Conservation (phyloP, 2,113 vertebrate genomes). For the Colossoma macropomum region DNA sequence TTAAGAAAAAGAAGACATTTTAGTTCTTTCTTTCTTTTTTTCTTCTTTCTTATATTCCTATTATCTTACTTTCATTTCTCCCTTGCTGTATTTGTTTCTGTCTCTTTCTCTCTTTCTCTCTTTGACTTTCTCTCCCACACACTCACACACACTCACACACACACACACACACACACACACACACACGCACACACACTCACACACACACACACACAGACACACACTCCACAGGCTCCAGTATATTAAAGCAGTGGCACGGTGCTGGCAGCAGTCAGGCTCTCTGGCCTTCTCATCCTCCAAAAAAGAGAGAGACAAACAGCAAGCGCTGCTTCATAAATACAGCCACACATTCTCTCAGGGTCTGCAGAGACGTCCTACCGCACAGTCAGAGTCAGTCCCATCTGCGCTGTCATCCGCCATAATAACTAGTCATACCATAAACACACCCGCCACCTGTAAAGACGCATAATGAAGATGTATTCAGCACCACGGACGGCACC, state of each 20-base stretch:
- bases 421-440: background rate
- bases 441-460: background rate
- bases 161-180: background rate
- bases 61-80: slow-evolving; percentile 40
- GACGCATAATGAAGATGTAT: background rate
- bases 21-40: slow-evolving; percentile 56
- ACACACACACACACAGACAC: background rate
- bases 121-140: too few species aligned
- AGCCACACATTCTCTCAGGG: slow-evolving; percentile 2
- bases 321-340: slow-evolving; percentile 11
- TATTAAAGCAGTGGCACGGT: slow-evolving; percentile 5
- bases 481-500: background rate
- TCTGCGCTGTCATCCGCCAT: slow-evolving; percentile 31
- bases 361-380: background rate
- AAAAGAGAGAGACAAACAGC: slow-evolving; percentile 33
- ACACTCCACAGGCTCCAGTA: slow-evolving; percentile 2
- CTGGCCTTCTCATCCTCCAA: slow-evolving; percentile 21
- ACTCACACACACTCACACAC: background rate
- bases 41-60: too few species aligned
- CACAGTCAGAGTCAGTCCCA: background rate
- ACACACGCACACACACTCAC: background rate
- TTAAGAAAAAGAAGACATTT: too few species aligned
- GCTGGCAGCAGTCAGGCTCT: slow-evolving; percentile 31
- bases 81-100: too few species aligned
- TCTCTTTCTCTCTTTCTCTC: background rate